Base-by-base conservation (phyloP, 2,113 vertebrate species). In the Mesocricetus auratus region DNA sequence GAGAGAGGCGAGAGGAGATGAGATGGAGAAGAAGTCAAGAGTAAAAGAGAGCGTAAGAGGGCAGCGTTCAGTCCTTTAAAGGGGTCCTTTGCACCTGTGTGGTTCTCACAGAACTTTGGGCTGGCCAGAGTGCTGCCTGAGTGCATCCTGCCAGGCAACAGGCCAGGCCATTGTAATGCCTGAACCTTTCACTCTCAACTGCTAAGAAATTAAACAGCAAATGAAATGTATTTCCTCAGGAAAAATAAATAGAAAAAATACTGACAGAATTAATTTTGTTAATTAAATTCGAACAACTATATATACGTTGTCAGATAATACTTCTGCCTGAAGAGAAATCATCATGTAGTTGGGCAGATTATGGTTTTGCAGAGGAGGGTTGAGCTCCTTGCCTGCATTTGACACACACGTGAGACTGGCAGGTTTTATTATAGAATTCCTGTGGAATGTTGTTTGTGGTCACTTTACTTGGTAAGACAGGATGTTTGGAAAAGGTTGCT, bases 161-260 rank as follows among this genome's bases (percentile, higher is more conserved):
- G n/a, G n/a, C n/a, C n/a, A n/a, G n/a, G n/a, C n/a, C n/a, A n/a
- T n/a, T n/a, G n/a, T n/a, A n/a, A n/a, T n/a, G n/a, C n/a, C n/a
- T n/a, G n/a, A n/a, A n/a, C n/a, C n/a, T n/a, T n/a, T n/a, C n/a
- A n/a, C n/a, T n/a, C n/a, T n/a, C n/a, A n/a, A 17, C 45, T 89
- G 4, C 4, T 33, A 22, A 62, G 60, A 89, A 36, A 21, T n/a
- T 85, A 29, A 10, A 91, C 79, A 82, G 9, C 8, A 79, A 62
- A 24, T 16, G 10, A 74, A 62, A 75, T 74, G 68, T 5, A 75
- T 82, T 73, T 5, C 11, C 4, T 78, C 16, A n/a, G 8, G 58
- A 90, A 93, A 95, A 85, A 53, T 31, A 4, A 93, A 31, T 31
- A 91, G 42, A 74, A 89, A 16, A 7, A 86, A 71, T 69, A 53